Conservation (phyloP, 2,888 invertebrate genomes). For the Pyrocoelia pectoralis region DNA sequence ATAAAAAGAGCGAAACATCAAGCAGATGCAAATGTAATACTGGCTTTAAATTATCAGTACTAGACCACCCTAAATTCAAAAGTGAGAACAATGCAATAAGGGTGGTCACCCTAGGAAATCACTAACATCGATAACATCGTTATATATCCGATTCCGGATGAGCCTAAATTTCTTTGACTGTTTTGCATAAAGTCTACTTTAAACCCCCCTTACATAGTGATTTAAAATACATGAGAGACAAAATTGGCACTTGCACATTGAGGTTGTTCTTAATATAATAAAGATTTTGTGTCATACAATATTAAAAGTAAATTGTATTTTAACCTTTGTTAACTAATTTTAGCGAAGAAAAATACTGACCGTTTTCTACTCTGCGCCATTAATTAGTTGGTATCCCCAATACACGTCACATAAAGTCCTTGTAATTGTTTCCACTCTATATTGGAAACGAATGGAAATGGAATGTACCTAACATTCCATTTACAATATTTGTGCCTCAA, state of each 20-base stretch:
- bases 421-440: neutral
- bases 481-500: no score
- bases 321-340: neutral
- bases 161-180: slow-evolving; percentile 38
- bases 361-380: neutral
- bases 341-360: neutral
- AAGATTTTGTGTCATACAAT: no score
- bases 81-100: slow-evolving; percentile 61
- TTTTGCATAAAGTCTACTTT: slow-evolving; percentile 29
- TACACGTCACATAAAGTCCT: neutral
- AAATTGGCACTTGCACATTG: neutral
- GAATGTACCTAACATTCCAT: no score
- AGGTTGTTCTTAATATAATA: neutral
- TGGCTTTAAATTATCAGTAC: slow-evolving; percentile 58
- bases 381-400: neutral
- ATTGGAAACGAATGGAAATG: no score
- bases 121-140: slow-evolving; percentile 60
- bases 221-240: slow-evolving; percentile 3
- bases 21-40: slow-evolving; percentile 54
- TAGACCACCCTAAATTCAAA: slow-evolving; percentile 60
- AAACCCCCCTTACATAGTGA: slow-evolving; percentile 2
- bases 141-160: slow-evolving; percentile 54
- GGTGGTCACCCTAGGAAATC: slow-evolving; percentile 60
- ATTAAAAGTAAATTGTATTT: neutral
- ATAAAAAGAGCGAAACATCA: slow-evolving; percentile 17